Conservation (phyloP, 2,888 invertebrate species). For the Prenolepis imparis region DNA sequence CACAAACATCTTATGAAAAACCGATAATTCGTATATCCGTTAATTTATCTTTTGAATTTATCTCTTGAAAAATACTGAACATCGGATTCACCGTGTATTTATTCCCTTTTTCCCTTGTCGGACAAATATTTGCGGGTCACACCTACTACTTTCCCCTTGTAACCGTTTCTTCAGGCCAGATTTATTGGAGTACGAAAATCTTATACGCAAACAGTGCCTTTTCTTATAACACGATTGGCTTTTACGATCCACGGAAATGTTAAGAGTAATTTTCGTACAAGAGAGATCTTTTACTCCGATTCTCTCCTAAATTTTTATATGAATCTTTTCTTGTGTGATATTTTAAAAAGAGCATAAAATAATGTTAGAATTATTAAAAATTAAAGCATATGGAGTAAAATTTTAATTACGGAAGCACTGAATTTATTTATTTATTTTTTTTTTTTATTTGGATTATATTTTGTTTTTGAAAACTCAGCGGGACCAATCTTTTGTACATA, state of each 20-base stretch:
- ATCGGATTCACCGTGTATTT: conserved; percentile 51
- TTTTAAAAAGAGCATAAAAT: not conserved
- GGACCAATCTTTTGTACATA: not conserved
- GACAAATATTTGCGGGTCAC: conserved; percentile 70
- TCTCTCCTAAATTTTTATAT: not conserved
- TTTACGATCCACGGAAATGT: conserved; percentile 38
- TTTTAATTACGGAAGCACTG: not conserved
- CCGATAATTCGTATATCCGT: not conserved
- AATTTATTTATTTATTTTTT: not conserved
- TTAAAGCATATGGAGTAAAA: not conserved
- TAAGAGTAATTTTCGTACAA: not conserved
- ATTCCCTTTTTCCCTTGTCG: conserved; percentile 47
- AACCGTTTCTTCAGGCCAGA: conserved; percentile 32
- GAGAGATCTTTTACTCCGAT: not conserved
- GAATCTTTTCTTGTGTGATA: not conserved
- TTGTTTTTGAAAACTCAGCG: not conserved
- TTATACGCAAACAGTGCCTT: conserved; percentile 58
- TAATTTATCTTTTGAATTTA: conserved; percentile 19
- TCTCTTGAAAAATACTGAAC: conserved; percentile 18
- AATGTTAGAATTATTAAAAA: not conserved
- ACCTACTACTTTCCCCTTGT: conserved; percentile 39
- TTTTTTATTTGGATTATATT: not conserved
- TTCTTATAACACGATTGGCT: conserved; percentile 40
- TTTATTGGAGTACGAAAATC: conserved; percentile 63
- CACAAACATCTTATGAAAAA: not conserved